Conservation (phyloP, 2,113 vertebrate genomes). For the Antigone vipio region DNA sequence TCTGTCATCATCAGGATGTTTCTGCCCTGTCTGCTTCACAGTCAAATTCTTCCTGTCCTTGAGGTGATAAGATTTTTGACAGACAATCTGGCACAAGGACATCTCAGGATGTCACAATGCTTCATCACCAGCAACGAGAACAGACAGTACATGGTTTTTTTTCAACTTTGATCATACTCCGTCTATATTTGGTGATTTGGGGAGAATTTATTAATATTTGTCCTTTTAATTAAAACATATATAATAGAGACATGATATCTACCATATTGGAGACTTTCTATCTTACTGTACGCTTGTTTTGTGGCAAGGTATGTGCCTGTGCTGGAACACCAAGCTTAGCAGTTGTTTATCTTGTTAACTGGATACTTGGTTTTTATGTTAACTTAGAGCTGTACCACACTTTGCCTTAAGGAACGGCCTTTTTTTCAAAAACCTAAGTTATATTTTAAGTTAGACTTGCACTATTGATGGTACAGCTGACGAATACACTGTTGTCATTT, state of each 20-base stretch:
- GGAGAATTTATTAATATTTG: not conserved
- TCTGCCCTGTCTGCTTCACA: not conserved
- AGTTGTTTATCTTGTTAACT: not conserved
- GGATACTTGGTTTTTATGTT: too few relatives aligned
- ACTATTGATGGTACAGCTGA: not conserved
- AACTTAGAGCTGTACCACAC: not conserved
- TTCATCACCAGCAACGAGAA: not conserved
- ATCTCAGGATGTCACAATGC: not conserved
- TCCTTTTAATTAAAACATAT: not conserved
- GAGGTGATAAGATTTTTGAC: not conserved
- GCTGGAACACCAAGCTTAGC: not conserved
- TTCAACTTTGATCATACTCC: not conserved
- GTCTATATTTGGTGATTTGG: not conserved
- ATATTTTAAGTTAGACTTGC: not conserved
- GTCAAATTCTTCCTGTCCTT: not conserved
- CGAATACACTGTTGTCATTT: not conserved
- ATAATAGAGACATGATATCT: not conserved
- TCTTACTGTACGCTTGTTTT: not conserved
- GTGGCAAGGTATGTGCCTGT: not conserved
- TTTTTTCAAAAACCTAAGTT: not conserved
- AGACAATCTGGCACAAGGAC: rapidly evolving
- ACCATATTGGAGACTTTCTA: not conserved
- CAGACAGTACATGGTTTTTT: not conserved
- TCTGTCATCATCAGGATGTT: not conserved
- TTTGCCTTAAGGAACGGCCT: not conserved